Evolutionary conservation across 2,888 invertebrate genomes (phyloP).

Genomic region (Dasysyrphus albostriatus): DNA sequence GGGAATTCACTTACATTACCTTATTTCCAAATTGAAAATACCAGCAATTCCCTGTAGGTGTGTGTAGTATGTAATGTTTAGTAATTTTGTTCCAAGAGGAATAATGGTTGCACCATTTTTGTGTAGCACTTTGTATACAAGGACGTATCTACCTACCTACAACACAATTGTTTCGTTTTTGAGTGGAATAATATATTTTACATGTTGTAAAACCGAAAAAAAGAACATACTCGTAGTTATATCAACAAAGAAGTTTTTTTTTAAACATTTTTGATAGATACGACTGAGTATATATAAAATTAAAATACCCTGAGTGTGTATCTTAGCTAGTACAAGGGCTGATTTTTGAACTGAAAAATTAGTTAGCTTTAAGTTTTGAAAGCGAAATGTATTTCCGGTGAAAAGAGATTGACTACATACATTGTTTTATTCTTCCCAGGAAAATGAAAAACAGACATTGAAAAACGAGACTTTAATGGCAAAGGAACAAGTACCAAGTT

Average conservation of each 20-base stretch:
- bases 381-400: no score
- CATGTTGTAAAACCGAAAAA: neutral
- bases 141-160: neutral
- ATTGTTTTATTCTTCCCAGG: no score
- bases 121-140: conserved; percentile 43
- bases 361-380: conserved; percentile 17
- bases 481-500: no score
- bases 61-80: neutral
- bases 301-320: neutral
- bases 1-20: conserved; percentile 24
- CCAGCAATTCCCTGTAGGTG: conserved; percentile 4
- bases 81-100: conserved; percentile 21
- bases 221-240: neutral
- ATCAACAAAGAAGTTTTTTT: conserved; percentile 9
- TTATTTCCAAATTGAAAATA: conserved; percentile 31
- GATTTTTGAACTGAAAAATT: conserved; percentile 13
- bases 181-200: conserved; percentile 11
- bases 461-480: no score
- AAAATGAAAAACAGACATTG: no score
- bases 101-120: conserved; percentile 34
- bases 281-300: neutral
- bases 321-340: neutral
- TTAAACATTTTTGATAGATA: conserved; percentile 20
- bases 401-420: no score
- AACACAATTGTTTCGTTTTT: conserved; percentile 21